phyloP scores from a whole-genome alignment of 2,888 invertebrate genomes.

The Drosophila robusta region DNA sequence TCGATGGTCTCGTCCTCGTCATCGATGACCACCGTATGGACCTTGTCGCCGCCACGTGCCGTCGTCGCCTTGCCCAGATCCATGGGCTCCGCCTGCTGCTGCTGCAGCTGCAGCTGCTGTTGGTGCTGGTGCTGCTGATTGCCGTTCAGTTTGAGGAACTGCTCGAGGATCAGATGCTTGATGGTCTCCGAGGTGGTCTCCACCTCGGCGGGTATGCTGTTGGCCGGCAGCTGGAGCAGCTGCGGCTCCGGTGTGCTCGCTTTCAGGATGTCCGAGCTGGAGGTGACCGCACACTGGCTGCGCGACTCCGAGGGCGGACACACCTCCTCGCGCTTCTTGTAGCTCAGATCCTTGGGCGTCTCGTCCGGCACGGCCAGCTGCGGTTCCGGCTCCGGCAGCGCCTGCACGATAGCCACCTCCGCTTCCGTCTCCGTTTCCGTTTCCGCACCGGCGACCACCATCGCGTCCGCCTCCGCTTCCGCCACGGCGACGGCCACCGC shows the following conservation, averaged over 20 bases:
- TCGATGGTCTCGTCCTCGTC: conserved; percentile 79
- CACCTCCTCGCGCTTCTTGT: conserved; percentile 86
- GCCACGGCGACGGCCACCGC: background rate
- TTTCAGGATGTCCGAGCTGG: conserved; percentile 90
- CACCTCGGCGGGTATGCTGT: conserved; percentile 83
- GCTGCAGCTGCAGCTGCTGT: conserved; percentile 15
- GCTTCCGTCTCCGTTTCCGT: background rate
- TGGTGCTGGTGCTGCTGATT: conserved; percentile 54
- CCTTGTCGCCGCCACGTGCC: conserved; percentile 85
- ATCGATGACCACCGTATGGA: conserved; percentile 84
- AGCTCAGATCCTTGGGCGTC: conserved; percentile 87
- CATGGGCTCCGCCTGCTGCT: conserved; percentile 88
- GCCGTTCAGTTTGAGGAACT: conserved; percentile 79
- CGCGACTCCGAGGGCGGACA: conserved; percentile 79
- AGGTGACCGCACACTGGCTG: conserved; percentile 87
- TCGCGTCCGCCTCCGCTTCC: background rate
- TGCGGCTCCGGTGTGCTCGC: conserved; percentile 87
- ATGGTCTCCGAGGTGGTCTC: conserved; percentile 88
- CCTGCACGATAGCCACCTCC: conserved; percentile 82
- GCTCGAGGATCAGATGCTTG: conserved; percentile 81
- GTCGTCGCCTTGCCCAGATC: conserved; percentile 86
- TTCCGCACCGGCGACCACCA: background rate
- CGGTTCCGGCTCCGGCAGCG: background rate
- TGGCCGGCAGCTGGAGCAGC: conserved; percentile 85
- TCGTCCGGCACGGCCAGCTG: conserved; percentile 84